Percentiles rank a stretch among this genome's conserved stretches.
These are phyloP conservation scores for Cassiopea xamachana DNA, from an alignment of 30 jellyfish, hydroid and myxozoan genomes.

Conservation along the genomic window DNA sequence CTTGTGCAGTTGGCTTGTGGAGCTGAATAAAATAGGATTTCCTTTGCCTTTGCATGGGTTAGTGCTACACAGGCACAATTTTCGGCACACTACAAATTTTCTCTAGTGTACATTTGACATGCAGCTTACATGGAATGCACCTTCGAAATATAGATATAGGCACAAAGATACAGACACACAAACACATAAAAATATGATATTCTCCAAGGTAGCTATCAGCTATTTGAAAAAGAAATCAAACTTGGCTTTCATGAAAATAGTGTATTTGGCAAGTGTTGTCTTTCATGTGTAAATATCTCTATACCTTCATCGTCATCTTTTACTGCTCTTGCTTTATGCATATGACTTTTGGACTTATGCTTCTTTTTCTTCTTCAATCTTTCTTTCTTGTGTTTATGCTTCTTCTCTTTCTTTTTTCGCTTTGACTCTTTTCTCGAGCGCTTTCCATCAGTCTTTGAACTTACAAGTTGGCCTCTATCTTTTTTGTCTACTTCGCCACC, in stretches of 20 bases:
- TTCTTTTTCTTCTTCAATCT: constrained; percentile 3
- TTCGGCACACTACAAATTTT: too few species aligned
- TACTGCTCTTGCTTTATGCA: background rate
- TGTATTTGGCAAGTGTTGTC: too few species aligned
- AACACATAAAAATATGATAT: too few species aligned
- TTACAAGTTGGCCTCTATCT: background rate
- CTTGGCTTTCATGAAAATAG: too few species aligned
- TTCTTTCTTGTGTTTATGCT: background rate
- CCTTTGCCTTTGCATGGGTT: too few species aligned
- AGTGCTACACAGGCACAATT: too few species aligned
- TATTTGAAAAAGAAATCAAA: background rate
- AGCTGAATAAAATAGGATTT: too few species aligned
- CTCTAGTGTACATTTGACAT: too few species aligned
- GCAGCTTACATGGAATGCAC: too few species aligned
- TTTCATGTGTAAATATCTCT: background rate
- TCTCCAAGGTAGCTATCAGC: background rate
- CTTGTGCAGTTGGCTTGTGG: too few species aligned
- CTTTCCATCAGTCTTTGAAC: background rate
- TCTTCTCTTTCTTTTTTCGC: constrained; percentile 2
- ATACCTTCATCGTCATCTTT: background rate
- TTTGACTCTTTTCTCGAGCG: background rate
- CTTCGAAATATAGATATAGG: too few species aligned
- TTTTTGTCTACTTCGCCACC: background rate
- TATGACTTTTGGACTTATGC: background rate
- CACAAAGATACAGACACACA: too few species aligned